A percentile compares a stretch with the other conserved stretches of the same genome.
Evolutionary conservation across 2,113 vertebrate species (phyloP).

Genomic region (Promerops cafer): DNA sequence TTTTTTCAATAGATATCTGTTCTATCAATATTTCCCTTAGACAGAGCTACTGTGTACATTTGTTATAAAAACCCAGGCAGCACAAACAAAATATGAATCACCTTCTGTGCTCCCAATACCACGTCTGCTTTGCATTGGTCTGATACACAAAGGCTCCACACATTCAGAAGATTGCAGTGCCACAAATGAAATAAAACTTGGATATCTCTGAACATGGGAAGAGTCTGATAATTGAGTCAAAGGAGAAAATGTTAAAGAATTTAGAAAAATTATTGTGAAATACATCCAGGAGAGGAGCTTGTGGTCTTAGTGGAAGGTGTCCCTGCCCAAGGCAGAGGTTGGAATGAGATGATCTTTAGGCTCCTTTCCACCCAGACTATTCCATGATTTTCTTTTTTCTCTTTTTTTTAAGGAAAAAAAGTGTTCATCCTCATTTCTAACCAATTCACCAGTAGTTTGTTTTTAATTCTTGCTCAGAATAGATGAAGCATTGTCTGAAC

Average conservation of each 20-base stretch:
- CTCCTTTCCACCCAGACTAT: background rate
- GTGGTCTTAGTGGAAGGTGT: background rate
- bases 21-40: background rate
- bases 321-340: background rate
- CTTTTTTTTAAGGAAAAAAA: background rate
- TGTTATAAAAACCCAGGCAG: background rate
- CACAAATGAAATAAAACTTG: background rate
- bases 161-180: background rate
- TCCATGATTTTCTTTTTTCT: background rate
- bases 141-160: background rate
- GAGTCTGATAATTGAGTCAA: background rate
- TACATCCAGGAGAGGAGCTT: background rate
- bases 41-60: background rate
- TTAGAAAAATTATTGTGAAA: background rate
- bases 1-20: background rate
- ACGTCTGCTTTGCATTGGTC: background rate
- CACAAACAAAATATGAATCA: background rate
- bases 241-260: background rate
- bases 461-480: background rate
- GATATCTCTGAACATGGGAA: background rate
- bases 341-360: background rate
- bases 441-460: background rate
- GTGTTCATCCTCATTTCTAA: background rate
- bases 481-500: background rate
- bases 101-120: background rate